Conservation (phyloP, 92 coral and sea anemone species). For the Hydrozoanthus gracilis region DNA sequence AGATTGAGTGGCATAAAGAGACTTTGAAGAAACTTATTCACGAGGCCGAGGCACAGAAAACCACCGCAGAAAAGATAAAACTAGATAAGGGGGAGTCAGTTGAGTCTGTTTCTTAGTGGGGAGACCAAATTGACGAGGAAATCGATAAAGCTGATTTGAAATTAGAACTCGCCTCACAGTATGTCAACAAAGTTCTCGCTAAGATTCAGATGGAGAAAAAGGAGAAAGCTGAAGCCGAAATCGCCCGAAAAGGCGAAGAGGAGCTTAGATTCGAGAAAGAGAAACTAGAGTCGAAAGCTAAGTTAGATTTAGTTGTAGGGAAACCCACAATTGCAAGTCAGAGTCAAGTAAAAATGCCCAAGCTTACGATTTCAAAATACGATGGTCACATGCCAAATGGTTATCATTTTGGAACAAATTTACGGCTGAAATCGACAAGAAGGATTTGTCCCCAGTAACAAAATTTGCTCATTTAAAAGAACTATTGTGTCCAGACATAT, state of each 20-base stretch:
- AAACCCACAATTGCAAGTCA: not conserved
- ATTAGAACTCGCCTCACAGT: slow-evolving; percentile 14
- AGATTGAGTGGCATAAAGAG: slow-evolving; percentile 46
- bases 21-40: slow-evolving; percentile 27
- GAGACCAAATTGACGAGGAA: slow-evolving; percentile 36
- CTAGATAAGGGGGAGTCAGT: slow-evolving; percentile 39
- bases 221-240: slow-evolving; percentile 35
- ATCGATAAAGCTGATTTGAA: slow-evolving; percentile 53
- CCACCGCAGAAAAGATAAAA: slow-evolving; percentile 48
- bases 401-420: slow-evolving; percentile 25
- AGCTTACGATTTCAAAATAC: slow-evolving; percentile 11
- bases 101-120: slow-evolving; percentile 51
- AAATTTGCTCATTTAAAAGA: slow-evolving; percentile 65
- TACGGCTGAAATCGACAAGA: slow-evolving; percentile 36
- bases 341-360: slow-evolving; percentile 4
- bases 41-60: slow-evolving; percentile 33
- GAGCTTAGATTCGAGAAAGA: slow-evolving; percentile 49
- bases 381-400: slow-evolving; percentile 8
- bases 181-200: slow-evolving; percentile 39
- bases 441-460: slow-evolving; percentile 42
- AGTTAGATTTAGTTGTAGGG: not conserved
- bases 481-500: slow-evolving; percentile 50
- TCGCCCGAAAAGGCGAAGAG: slow-evolving; percentile 48
- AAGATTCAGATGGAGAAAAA: slow-evolving; percentile 44
- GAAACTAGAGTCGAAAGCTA: not conserved